Conservation (phyloP, 2,797 vertebrate species). For the Bryconaethiops microstoma region DNA sequence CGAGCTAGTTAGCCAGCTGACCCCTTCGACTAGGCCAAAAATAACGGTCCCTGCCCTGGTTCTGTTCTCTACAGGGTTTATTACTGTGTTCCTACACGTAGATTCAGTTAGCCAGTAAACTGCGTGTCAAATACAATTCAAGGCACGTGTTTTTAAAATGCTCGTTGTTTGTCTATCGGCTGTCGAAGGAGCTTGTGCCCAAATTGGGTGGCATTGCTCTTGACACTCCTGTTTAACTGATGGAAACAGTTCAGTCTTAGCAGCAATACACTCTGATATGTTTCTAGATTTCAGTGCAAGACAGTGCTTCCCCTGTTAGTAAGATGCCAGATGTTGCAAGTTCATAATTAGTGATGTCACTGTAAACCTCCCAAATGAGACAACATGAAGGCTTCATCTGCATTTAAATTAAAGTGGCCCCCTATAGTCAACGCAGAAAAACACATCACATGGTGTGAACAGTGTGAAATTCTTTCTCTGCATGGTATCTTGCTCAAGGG, state of each 20-base stretch:
- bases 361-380: neutral
- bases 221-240: neutral
- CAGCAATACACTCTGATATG: neutral
- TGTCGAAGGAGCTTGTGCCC: neutral
- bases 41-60: neutral
- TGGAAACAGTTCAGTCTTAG: neutral
- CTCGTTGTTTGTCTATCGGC: neutral
- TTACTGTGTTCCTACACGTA: neutral
- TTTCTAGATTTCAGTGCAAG: neutral
- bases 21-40: constrained; percentile 21
- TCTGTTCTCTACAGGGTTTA: neutral
- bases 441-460: too few relatives aligned
- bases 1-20: neutral
- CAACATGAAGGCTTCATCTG: too few relatives aligned
- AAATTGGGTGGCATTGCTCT: neutral
- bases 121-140: neutral
- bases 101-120: neutral
- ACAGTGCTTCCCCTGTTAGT: neutral
- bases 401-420: too few relatives aligned
- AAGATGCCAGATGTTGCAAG: neutral
- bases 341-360: neutral
- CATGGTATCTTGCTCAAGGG: too few relatives aligned
- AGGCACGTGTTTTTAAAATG: neutral
- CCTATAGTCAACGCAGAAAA: too few relatives aligned
- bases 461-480: too few relatives aligned